Conservation (phyloP, 2,113 vertebrate species). For the Trogon surrucura region DNA sequence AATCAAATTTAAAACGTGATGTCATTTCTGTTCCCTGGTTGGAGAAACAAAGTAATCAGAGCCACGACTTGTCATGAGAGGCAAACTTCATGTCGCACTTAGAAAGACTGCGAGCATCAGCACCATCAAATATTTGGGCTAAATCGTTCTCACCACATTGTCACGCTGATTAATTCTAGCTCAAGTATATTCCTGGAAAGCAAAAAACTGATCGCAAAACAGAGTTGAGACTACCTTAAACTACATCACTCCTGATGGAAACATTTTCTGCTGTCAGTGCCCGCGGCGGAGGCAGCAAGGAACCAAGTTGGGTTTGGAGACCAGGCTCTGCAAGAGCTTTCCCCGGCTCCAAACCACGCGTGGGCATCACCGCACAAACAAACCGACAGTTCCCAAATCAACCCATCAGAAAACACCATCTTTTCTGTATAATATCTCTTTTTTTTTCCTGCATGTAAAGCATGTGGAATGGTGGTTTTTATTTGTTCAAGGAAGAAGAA, state of each 20-base stretch:
- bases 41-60: background rate
- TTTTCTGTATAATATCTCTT: background rate
- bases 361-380: fast-evolving
- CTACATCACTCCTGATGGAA: background rate
- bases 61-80: background rate
- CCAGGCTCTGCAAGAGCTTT: background rate
- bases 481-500: background rate
- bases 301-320: background rate
- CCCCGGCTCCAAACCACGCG: fast-evolving
- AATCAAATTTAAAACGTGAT: background rate
- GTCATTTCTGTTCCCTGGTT: background rate
- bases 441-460: background rate
- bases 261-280: background rate
- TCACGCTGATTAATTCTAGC: background rate
- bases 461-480: background rate
- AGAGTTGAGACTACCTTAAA: background rate
- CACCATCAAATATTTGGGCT: background rate
- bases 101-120: background rate
- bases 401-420: background rate
- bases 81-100: background rate
- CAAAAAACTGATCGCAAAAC: background rate
- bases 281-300: fast-evolving
- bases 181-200: background rate
- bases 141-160: conserved; percentile 7
- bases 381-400: background rate